Evolutionary conservation across 1,140 invertebrate species (phyloP).

Genomic region (Hesperophylax magnus): DNA sequence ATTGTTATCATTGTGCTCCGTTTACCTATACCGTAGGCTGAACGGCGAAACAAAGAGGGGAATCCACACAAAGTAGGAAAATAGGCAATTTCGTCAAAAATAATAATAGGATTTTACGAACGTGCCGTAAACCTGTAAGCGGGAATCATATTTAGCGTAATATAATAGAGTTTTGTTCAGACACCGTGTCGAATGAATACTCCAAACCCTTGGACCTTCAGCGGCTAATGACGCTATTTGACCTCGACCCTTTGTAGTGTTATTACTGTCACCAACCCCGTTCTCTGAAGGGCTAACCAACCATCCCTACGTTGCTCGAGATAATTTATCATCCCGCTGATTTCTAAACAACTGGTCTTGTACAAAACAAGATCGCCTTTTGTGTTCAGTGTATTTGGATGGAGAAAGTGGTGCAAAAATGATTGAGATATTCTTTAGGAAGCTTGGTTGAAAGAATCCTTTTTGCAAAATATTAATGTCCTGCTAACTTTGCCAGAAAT

Average conservation of each 20-base stretch:
- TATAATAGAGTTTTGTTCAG: slow-evolving; percentile 47
- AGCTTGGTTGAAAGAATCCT: background rate
- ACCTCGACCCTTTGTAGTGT: slow-evolving; percentile 47
- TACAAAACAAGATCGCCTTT: slow-evolving; percentile 4
- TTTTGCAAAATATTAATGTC: background rate
- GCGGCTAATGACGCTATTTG: slow-evolving; percentile 49
- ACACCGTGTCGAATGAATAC: slow-evolving; percentile 44
- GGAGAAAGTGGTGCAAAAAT: slow-evolving; percentile 28
- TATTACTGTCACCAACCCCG: slow-evolving; percentile 46
- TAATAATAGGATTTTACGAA: slow-evolving; percentile 52
- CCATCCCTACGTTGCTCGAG: slow-evolving; percentile 30
- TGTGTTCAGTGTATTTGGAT: slow-evolving; percentile 1
- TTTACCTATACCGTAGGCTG: slow-evolving; percentile 28
- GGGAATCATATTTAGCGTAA: slow-evolving; percentile 52
- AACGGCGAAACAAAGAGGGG: slow-evolving; percentile 39
- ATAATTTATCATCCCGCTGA: slow-evolving; percentile 46
- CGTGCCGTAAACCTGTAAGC: slow-evolving; percentile 53
- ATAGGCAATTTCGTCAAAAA: slow-evolving; percentile 46
- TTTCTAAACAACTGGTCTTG: slow-evolving; percentile 31
- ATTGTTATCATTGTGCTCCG: slow-evolving; percentile 25
- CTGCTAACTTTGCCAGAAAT: no score
- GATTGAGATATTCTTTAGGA: background rate
- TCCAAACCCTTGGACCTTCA: slow-evolving; percentile 23
- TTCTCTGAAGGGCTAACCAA: slow-evolving; percentile 21
- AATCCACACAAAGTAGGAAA: slow-evolving; percentile 27